These are phyloP conservation scores for Eupithecia inturbata DNA, from an alignment of 2,888 invertebrate species.

Conservation along the genomic window DNA sequence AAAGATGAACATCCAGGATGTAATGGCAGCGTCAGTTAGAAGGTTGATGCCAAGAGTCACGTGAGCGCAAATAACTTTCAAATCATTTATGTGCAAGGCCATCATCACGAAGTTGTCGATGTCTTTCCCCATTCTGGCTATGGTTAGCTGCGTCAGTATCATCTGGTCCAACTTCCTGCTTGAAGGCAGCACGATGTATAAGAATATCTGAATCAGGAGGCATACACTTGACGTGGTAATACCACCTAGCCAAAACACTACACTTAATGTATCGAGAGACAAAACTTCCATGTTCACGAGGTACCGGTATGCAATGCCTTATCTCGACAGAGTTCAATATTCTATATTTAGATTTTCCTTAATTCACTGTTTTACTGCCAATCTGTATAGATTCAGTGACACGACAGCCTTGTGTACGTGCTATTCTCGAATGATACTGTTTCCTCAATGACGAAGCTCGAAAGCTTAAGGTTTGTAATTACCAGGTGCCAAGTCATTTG, in stretches of 20 bases:
- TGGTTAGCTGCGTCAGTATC: constrained; percentile 59
- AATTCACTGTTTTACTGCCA: constrained; percentile 2
- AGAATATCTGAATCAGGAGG: constrained; percentile 41
- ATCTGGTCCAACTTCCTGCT: constrained; percentile 65
- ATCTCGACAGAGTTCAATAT: constrained; percentile 9
- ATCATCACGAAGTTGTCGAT: constrained; percentile 54
- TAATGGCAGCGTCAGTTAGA: constrained; percentile 59
- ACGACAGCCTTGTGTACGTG: constrained; percentile 15
- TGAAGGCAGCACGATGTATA: constrained; percentile 51
- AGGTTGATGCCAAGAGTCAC: constrained; percentile 41
- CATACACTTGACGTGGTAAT: constrained; percentile 55
- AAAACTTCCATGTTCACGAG: constrained; percentile 21
- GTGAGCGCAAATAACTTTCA: constrained; percentile 27
- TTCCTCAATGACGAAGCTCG: constrained; percentile 30
- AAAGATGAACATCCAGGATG: constrained; percentile 68
- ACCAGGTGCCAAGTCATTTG: background rate
- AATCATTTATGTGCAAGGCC: constrained; percentile 20
- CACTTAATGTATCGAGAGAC: constrained; percentile 12
- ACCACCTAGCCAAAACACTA: constrained; percentile 55
- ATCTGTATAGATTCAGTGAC: constrained; percentile 16
- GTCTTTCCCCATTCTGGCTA: constrained; percentile 59
- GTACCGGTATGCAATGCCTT: constrained; percentile 3
- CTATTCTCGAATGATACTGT: constrained; percentile 25
- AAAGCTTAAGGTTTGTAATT: constrained; percentile 15
- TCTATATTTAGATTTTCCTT: constrained; percentile 20